Base-by-base conservation (phyloP, 64 coral and sea anemone species). In the Pocillopora damicornis region DNA sequence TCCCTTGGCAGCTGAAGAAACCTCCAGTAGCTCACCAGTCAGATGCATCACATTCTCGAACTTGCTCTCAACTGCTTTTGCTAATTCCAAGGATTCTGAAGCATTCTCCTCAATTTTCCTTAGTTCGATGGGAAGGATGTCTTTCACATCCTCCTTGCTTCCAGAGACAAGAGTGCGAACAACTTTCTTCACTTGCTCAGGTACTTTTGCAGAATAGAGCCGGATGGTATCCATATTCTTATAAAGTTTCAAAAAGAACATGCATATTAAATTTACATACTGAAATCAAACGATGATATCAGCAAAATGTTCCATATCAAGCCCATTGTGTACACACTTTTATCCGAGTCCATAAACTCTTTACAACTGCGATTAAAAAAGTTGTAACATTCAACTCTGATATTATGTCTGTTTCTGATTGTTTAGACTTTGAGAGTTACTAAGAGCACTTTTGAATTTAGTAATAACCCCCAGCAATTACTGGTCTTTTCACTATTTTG, bases 181-280 rank as follows among this genome's bases (percentile, higher is more conserved):
- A 61, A 79, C 58, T 79, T 79, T 79, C 58, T 79, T 79, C 77
- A 79, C 77, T 16, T 79, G 77, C 59, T 35, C 58, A 18, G 77
- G 77, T 1, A 79, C 77, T 79, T 79, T 0, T 0, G 77, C 77
- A 62, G 77, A 79, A 15, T 79, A 79, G 58, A 79, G 77, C 13
- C 77, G 57, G 16, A 79, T 79, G 59, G 58, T 58, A 61, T 79
- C 77, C 77, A 79, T 79, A 58, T 79, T 79, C 77, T 79, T 79
- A 0, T 57, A 61, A 79, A 59, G 57, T 61, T 26, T 34, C 60
- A 18, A 67, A 8, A 67, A 67, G 6, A 67, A 67, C 18, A 20
- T 67, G 22, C 1, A 0, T 67, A 18, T 13, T 17, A 63, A 63
- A 30, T 30, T 30, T 30, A 30, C 30, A 30, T 30, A 30, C 30